Evolutionary conservation across 2,888 invertebrate species (phyloP).

Genomic region (Cyclophora albipunctata): DNA sequence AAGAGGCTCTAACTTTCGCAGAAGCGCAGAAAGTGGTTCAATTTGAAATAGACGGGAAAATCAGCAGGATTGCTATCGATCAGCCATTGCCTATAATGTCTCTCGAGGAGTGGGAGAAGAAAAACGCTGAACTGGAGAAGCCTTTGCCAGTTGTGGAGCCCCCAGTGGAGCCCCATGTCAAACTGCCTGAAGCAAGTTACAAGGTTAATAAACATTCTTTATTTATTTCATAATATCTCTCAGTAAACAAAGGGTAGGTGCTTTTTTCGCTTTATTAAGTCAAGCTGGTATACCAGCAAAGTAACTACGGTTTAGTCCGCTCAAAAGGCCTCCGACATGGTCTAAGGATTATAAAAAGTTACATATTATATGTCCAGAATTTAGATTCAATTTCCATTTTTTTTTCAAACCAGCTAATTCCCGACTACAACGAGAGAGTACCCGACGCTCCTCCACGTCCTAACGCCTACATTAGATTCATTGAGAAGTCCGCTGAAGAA

Average conservation of each 20-base stretch:
- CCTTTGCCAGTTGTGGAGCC: conserved; percentile 61
- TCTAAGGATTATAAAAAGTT: too few relatives aligned
- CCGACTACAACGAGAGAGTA: conserved; percentile 82
- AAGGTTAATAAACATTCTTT: conserved; percentile 35
- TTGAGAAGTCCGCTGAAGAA: conserved; percentile 95
- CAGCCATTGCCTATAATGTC: conserved; percentile 82
- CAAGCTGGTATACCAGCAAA: too few relatives aligned
- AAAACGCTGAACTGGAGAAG: conserved; percentile 61
- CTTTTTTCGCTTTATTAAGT: too few relatives aligned
- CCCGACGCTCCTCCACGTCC: conserved; percentile 89
- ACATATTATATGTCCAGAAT: too few relatives aligned
- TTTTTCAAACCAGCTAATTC: conserved; percentile 66
- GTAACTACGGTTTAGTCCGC: too few relatives aligned
- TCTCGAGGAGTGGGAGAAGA: conserved; percentile 78
- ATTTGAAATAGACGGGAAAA: conserved; percentile 88
- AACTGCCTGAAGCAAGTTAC: conserved; percentile 65
- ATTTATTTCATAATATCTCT: neutral
- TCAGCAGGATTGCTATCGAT: conserved; percentile 78
- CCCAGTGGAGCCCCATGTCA: conserved; percentile 59
- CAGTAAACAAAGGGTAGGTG: too few relatives aligned
- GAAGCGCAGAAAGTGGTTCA: conserved; percentile 91
- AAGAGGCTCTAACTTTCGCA: conserved; percentile 86
- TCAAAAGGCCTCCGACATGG: neutral
- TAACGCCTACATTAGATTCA: conserved; percentile 93
- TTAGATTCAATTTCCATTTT: too few relatives aligned